A percentile compares a stretch with the other conserved stretches of the same genome.
These are phyloP conservation scores for Uria aalge DNA, from an alignment of 2,113 vertebrate genomes.

Conservation along the genomic window DNA sequence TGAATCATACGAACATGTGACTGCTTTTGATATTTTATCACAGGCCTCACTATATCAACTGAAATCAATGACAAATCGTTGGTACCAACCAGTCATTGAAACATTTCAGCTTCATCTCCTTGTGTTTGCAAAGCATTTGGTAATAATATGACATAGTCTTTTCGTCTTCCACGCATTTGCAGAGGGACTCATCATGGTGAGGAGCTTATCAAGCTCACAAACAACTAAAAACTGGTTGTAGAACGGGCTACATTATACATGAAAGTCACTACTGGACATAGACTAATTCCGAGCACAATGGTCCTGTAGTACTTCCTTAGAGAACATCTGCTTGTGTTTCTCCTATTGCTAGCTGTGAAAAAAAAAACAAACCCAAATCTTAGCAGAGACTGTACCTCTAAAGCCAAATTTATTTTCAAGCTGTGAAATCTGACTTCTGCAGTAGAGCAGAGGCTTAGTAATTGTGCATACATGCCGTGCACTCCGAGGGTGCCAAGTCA, in stretches of 20 bases:
- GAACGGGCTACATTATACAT: not conserved
- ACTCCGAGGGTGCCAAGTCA: not conserved
- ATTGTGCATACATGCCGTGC: fast-evolving
- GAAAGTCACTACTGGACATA: not conserved
- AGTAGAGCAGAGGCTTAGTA: not conserved
- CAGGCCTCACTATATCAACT: not conserved
- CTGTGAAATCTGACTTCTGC: not conserved
- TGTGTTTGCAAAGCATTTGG: not conserved
- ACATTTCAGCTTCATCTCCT: not conserved
- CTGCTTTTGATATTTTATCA: not conserved
- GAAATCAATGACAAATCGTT: not conserved
- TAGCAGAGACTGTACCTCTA: not conserved
- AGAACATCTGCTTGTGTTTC: not conserved
- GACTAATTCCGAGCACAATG: not conserved
- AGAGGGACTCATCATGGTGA: not conserved
- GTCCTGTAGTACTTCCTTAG: not conserved
- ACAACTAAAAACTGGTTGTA: not conserved
- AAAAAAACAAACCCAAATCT: not conserved
- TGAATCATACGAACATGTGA: not conserved
- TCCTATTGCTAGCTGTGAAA: not conserved
- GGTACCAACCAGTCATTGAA: not conserved
- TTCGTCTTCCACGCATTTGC: not conserved
- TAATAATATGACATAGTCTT: not conserved
- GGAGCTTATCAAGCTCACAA: not conserved
- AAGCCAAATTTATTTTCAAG: not conserved